Conservation (phyloP, 2,113 vertebrate species). For the Pomatostomus ruficeps region DNA sequence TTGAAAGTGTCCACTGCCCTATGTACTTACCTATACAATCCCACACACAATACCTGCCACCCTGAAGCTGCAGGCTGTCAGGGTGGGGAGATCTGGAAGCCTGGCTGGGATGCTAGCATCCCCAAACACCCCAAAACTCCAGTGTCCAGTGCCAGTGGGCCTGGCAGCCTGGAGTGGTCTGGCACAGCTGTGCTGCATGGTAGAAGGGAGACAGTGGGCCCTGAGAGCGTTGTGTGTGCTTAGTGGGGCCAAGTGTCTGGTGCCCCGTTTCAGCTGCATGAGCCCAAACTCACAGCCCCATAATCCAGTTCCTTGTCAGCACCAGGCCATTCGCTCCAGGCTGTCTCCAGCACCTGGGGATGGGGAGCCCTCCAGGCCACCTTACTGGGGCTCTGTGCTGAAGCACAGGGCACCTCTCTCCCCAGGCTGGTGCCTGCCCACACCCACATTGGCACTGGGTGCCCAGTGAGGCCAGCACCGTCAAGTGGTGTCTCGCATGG, state of each 20-base stretch:
- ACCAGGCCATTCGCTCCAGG: background rate
- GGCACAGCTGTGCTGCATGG: accelerated
- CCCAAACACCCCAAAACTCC: too few species aligned
- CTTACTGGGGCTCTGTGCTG: background rate
- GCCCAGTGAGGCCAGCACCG: accelerated
- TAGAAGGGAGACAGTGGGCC: background rate
- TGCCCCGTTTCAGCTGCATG: accelerated
- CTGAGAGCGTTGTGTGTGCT: background rate
- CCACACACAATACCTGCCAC: background rate
- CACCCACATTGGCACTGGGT: accelerated
- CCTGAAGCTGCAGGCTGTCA: background rate
- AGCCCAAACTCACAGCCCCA: background rate
- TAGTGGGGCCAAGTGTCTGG: accelerated
- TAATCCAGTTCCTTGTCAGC: background rate
- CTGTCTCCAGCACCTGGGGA: accelerated
- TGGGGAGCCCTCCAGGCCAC: background rate
- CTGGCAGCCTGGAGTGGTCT: background rate
- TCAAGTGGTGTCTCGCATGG: accelerated
- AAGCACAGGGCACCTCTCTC: background rate
- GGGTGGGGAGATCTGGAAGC: background rate
- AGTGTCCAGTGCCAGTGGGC: background rate
- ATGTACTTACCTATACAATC: background rate
- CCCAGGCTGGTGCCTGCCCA: background rate
- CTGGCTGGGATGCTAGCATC: too few species aligned
- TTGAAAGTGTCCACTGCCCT: background rate